Evolutionary conservation across 1,140 invertebrate genomes (phyloP), one percentile per base, ranked within the genome.

Genomic region (Leptonema lineaticorne): DNA sequence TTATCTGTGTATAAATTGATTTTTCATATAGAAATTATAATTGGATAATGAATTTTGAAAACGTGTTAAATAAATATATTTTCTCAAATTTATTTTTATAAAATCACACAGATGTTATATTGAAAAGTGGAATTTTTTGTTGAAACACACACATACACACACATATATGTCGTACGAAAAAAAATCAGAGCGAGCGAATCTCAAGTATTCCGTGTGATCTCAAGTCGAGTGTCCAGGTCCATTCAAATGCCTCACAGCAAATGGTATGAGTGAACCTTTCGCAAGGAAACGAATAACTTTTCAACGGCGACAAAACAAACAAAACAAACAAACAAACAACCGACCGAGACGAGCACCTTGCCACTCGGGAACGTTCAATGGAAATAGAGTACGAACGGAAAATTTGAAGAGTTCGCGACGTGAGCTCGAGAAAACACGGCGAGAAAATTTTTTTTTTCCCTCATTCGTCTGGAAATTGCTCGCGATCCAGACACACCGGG

Each of bases 251-350:
- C n/a, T n/a, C n/a, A 41, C 37, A 41, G 3, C 18, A 46, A 48
- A 63, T 48, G 41, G 46, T 63, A 48, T 63, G 20, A 48, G 33
- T 22, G n/a, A 18, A 11, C 33, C 33, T 60, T 60, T 29, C 28
- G 33, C 58, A 24, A 29, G 58, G 28, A 18, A 60, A 24, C 28
- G 8, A 30, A 29, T 24, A 60, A 60, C 14, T 60, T 60, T 60
- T 20, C 8, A 60, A 60, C 26, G 28, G 33, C 58, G 33, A 41
- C 37, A 41, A 63, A 63, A 16, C 62, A 63, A 63, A 63, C 27
- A 59, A 41, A 41, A 9, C 37, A 14, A 41, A 16, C 11, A 41
- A 41, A n/a, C n/a, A 37, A n/a, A 37, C 6, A n/a, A 9, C 48
- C n/a, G 18, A 53, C 48, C 30, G 30, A 37, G 48, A 22, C 24